Base-by-base conservation (phyloP, 2,797 vertebrate genomes). In the Crotalus adamanteus region DNA sequence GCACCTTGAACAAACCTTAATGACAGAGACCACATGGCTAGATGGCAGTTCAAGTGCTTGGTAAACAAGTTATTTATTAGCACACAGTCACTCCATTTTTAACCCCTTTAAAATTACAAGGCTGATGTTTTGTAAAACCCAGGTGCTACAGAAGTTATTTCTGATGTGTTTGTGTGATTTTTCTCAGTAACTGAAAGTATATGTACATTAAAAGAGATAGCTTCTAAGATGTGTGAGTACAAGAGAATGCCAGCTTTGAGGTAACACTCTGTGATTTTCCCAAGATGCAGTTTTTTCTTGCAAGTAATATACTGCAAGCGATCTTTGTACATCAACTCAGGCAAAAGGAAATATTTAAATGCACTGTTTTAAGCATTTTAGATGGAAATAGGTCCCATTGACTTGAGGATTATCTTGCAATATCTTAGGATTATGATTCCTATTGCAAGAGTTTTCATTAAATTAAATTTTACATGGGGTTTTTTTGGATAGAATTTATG, bases 1-100 rank as follows among this genome's bases (percentile, higher is more conserved):
- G 86, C 22, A 56, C 57, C 69, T 88, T 88, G 93, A 85, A 91
- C 69, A 91, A 92, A 90, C 89, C 93, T 85, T 86, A 65, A 60
- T 89, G 86, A 28, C 69, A 91, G 53, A 87, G 42, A 86, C 63
- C 89, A 88, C 86, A 73, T 89, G 60, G 88, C 73, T 73, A 37
- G 42, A 90, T 89, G 89, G 86, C 89, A 69, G 89, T 78, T 90
- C 91, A 63, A 87, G 42, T 92, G 85, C 63, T 56, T 85, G 91
- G 57, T 59, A 86, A 59, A 87, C 69, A 86, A 91, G 69, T 88
- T 13, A 92, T 86, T 92, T 47, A 88, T 69, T 57, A 69, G 26
- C 51, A 55, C 55, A 20, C 69, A 93, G 65, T 57, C 59, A 42
- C 25, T 91, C 86, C 42, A 61, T 91, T 63, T 88, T 91, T 88